Percentiles rank a stretch among this genome's conserved stretches.
phyloP scores from a whole-genome alignment of 2,113 vertebrate genomes.

The Lophura nycthemera region DNA sequence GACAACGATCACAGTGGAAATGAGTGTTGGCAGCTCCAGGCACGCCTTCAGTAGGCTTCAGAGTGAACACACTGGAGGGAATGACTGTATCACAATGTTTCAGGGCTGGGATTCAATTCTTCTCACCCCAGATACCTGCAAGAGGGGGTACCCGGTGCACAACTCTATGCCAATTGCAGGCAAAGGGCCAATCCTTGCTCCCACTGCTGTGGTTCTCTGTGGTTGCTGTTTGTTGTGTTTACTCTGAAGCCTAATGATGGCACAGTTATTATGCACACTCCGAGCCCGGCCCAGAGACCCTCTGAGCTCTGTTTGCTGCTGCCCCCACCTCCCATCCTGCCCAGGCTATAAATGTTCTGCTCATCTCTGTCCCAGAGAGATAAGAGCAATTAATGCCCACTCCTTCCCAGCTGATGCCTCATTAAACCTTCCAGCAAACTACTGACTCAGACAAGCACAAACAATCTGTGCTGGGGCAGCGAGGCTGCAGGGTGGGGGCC shows the following conservation, averaged over 20 bases:
- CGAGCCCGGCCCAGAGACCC: background rate
- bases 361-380: background rate
- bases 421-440: background rate
- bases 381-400: background rate
- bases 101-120: background rate
- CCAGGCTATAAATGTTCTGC: background rate
- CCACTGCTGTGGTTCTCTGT: fast-evolving
- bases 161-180: background rate
- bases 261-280: fast-evolving
- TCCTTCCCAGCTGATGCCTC: background rate
- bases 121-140: background rate
- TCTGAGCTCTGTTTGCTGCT: background rate
- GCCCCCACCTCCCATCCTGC: fast-evolving
- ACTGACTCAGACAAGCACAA: background rate
- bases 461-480: fast-evolving
- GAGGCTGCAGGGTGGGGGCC: background rate
- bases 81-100: background rate
- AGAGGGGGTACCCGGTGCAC: background rate
- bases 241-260: background rate
- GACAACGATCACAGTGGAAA: background rate
- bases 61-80: background rate
- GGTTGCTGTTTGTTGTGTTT: background rate
- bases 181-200: no score
- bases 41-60: background rate
- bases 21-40: background rate